phyloP scores from a whole-genome alignment of 2,113 vertebrate species.

The Motacilla alba region DNA sequence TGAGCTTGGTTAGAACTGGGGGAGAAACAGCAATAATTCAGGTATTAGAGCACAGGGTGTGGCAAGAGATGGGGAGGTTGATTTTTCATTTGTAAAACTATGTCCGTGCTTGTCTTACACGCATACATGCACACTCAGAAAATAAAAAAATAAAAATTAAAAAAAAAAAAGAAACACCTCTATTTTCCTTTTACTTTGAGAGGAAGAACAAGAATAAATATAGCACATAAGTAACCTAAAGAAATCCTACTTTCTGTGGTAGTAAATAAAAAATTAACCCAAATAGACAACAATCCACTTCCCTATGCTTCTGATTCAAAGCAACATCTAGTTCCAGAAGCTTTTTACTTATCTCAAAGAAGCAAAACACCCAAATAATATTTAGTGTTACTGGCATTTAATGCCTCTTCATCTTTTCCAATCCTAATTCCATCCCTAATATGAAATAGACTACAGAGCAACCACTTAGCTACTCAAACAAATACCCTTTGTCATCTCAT shows the following conservation, averaged over 20 bases:
- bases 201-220: background rate
- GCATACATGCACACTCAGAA: background rate
- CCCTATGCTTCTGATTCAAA: background rate
- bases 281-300: background rate
- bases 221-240: background rate
- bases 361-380: background rate
- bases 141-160: background rate
- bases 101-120: background rate
- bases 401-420: background rate
- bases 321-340: background rate
- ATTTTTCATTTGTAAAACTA: background rate
- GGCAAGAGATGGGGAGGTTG: background rate
- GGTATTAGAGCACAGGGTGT: background rate
- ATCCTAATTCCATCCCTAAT: background rate
- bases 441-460: conserved; percentile 13
- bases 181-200: background rate
- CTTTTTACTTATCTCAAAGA: background rate
- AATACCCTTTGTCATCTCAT: background rate
- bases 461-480: conserved; percentile 23
- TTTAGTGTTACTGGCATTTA: background rate
- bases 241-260: background rate
- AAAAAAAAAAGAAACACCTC: background rate
- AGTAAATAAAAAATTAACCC: background rate
- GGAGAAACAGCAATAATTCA: background rate
- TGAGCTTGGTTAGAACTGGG: background rate